A percentile compares a stretch with the other conserved stretches of the same genome.
Evolutionary conservation across 2,797 vertebrate genomes (phyloP).

Genomic region (Caiman crocodilus): DNA sequence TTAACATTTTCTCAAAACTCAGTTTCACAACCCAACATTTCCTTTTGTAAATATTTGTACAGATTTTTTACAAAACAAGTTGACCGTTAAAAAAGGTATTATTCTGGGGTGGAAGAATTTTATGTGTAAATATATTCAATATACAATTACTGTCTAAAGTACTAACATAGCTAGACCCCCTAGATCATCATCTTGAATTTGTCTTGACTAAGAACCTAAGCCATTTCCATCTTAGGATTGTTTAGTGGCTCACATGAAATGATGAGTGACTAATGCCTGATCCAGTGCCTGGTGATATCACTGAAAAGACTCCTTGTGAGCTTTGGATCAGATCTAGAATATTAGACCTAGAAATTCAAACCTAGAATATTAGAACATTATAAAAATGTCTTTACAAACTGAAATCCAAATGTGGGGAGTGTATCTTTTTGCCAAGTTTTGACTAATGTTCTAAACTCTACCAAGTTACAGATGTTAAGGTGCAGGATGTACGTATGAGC

Average conservation of each 20-base stretch:
- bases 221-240: fast-evolving
- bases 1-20: constrained; percentile 72
- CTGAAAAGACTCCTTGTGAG: neutral
- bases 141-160: constrained; percentile 45
- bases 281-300: neutral
- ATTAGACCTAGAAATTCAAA: too few species aligned
- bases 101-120: neutral
- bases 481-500: neutral
- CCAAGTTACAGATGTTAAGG: neutral
- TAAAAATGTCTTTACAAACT: neutral
- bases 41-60: constrained; percentile 71
- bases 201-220: neutral
- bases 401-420: neutral
- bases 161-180: neutral
- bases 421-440: neutral
- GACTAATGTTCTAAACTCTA: neutral
- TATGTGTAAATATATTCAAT: neutral
- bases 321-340: neutral
- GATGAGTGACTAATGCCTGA: fast-evolving
- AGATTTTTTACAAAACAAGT: constrained; percentile 12
- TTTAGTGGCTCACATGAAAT: neutral
- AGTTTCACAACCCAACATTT: constrained; percentile 71
- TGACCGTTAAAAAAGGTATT: constrained; percentile 11
- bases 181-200: neutral
- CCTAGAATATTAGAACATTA: neutral